A percentile compares a stretch with the other conserved stretches of the same genome.
Conservation (phyloP, 92 coral and sea anemone species). For the Epizoanthus rinbou region DNA sequence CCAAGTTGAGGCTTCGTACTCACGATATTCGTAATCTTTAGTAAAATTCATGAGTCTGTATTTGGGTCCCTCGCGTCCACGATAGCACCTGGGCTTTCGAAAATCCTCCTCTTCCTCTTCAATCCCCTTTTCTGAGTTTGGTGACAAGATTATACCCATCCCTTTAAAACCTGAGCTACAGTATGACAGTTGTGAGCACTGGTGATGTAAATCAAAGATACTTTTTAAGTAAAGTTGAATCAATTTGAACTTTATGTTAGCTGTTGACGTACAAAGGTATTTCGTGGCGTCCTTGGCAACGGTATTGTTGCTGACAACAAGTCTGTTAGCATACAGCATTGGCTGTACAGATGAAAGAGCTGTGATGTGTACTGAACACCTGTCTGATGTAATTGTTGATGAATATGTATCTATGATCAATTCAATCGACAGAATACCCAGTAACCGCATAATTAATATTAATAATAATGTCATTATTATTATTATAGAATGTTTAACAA, state of each 20-base stretch:
- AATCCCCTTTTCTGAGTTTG: conserved; percentile 1
- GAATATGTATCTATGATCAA: too few relatives aligned
- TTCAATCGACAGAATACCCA: too few relatives aligned
- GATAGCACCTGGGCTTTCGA: conserved; percentile 72
- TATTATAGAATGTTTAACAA: too few relatives aligned
- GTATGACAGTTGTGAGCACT: too few relatives aligned
- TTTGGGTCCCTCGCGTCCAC: conserved; percentile 84
- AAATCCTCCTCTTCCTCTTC: conserved; percentile 58
- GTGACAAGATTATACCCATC: conserved; percentile 24
- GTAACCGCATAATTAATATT: too few relatives aligned
- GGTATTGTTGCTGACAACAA: background rate
- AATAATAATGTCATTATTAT: too few relatives aligned
- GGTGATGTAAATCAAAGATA: background rate
- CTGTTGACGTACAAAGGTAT: background rate
- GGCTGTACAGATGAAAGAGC: background rate
- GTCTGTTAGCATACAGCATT: background rate
- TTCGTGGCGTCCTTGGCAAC: background rate
- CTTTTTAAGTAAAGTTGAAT: too few relatives aligned
- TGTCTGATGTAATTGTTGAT: too few relatives aligned
- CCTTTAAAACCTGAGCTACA: too few relatives aligned
- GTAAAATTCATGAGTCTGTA: conserved; percentile 75
- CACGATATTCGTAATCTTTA: conserved; percentile 75
- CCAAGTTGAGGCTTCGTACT: conserved; percentile 78
- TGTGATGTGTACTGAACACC: too few relatives aligned
- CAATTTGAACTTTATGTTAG: background rate